Evolutionary conservation across 2,113 vertebrate species (phyloP), one percentile per base, ranked within the genome.

Genomic region (Taxidea taxus): DNA sequence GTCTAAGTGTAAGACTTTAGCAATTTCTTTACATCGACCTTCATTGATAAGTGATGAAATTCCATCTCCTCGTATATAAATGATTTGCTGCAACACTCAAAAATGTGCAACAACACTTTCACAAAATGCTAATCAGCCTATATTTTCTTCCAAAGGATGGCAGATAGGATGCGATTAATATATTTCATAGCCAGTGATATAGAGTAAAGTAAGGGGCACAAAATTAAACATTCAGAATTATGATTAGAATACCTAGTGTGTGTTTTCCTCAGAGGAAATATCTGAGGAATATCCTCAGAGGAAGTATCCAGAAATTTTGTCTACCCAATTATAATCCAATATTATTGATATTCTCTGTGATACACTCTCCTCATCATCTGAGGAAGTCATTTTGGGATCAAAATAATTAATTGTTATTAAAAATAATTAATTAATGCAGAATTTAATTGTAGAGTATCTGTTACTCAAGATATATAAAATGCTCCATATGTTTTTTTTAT

Each of bases 11-110:
- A 78, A 64, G 42, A 93, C 18, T 83, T 72, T 64, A 64, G 34
- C 18, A 80, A 23, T 80, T 90, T 86, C 62, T 72, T 0, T 86
- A 21, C 14, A 56, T 91, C 14, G 56, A 4, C 31, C 37, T 81
- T 31, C 85, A 56, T 20, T 94, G 62, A 81, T 95, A 72, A 74
- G 64, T 64, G n/a, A 81, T 94, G 82, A 94, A 91, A 91, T 82
- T 70, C 42, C 37, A 6, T 80, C 54, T 64, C 3, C 44, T 54
- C 4, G 12, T 68, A 85, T 86, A 29, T 62, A n/a, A 96, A 16
- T 56, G 29, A 77, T 80, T 86, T 86, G 42, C 72, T 72, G 16
- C 37, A 80, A 21, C 20, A 29, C 58, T 78, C 13, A 44, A 37
- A 90, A 62, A 49, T 80, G 12, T 89, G 6, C 13, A 78, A 60